Evolutionary conservation across 2,888 invertebrate species (phyloP).

Genomic region (Diabrotica balteata): DNA sequence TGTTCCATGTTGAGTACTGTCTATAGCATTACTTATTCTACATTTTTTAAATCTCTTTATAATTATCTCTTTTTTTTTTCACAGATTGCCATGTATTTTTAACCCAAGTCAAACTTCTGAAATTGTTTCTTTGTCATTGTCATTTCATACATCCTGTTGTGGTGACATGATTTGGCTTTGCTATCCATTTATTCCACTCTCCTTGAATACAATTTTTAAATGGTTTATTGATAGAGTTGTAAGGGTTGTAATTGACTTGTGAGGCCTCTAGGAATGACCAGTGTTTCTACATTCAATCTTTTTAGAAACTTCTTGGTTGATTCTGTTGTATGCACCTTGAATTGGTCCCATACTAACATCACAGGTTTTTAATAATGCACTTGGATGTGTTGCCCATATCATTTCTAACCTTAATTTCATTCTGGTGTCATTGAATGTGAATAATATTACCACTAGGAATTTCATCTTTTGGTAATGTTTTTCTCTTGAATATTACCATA

Average conservation of each 20-base stretch:
- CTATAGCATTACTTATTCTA: background rate
- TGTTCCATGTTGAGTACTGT: background rate
- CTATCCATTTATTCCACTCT: slow-evolving; percentile 6
- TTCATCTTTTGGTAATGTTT: no score
- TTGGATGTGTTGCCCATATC: background rate
- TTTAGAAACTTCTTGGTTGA: background rate
- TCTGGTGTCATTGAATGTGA: no score
- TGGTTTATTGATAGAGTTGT: background rate
- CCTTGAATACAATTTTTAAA: background rate
- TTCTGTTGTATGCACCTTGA: background rate
- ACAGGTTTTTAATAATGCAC: no score
- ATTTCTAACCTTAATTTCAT: background rate
- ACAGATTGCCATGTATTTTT: slow-evolving; percentile 1
- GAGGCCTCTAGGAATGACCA: background rate
- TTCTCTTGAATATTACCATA: no score
- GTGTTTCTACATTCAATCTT: background rate
- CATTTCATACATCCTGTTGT: background rate
- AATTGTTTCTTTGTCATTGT: background rate
- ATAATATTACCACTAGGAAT: no score
- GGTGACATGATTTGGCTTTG: slow-evolving; percentile 3
- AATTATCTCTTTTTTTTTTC: background rate
- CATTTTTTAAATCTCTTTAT: slow-evolving; percentile 3
- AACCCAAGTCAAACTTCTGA: background rate
- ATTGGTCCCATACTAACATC: background rate
- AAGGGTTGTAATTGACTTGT: background rate